Evolutionary conservation across 2,113 vertebrate genomes (phyloP), one percentile per base, ranked within the genome.

Genomic region (Chrysochloris asiatica): DNA sequence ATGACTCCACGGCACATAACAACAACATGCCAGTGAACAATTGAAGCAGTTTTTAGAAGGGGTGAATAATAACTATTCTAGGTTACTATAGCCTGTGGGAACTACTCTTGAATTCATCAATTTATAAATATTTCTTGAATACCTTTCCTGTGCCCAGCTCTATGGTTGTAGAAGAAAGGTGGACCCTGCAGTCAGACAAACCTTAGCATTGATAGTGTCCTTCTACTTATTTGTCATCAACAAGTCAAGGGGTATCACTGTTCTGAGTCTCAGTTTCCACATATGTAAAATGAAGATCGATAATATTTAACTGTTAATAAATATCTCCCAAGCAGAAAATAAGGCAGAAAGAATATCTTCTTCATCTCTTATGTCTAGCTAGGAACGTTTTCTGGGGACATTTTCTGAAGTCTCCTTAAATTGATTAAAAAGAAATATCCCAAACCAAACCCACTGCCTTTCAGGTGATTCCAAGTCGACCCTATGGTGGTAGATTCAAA

Each of bases 121-220:
- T 78, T 92, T 52, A 56, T 11, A 85, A 93, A 47, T 69, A 79
- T 52, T 82, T 82, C 63, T 30, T 63, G n/a, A 45, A 28, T 33
- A 69, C 2, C 12, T 88, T 22, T 45, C 69, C 54, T 45, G 41
- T 81, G 7, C 47, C 30, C 45, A 47, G 12, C 16, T 7, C 0
- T 41, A 22, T 61, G 47, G 1, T 1, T 24, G 1, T 63, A 71
- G 22, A 50, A 72, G 43, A 91, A 76, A 79, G 26, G 28, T 41
- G 21, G 13, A 3, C 30, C 87, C 90, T 82, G 6, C 16, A 79
- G 41, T 48, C 48, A 88, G 63, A 77, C 47, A 67, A n/a, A 41
- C 0, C 3, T 72, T 88, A 79, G n/a, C 30, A 56, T 3, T 26
- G 17, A 56, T 41, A 24, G 82, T 17, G 30, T 72, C 89, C 36